Evolutionary conservation across 2,113 vertebrate genomes (phyloP).

Genomic region (Tonatia bakeri): DNA sequence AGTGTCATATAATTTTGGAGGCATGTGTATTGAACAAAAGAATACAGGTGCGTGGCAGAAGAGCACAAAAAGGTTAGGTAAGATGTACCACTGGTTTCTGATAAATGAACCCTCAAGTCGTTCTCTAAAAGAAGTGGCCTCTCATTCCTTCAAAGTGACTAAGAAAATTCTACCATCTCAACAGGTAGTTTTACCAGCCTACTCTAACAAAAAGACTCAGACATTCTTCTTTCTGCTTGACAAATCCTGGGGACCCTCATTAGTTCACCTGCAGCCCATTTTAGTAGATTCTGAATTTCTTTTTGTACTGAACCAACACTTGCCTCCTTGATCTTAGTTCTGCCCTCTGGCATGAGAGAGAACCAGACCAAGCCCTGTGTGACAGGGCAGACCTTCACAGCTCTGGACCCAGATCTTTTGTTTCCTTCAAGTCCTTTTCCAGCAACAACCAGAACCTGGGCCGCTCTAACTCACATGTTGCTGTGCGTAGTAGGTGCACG

Average conservation of each 20-base stretch:
- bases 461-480: not conserved
- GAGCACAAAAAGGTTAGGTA: not conserved
- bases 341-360: not conserved
- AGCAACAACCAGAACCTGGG: not conserved
- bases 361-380: not conserved
- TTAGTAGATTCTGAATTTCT: not conserved
- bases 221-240: not conserved
- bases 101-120: not conserved
- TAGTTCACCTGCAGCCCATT: not conserved
- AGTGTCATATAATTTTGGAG: not conserved
- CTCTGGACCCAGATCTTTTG: not conserved
- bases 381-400: not conserved
- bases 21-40: not conserved
- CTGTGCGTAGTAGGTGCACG: not conserved
- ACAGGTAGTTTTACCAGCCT: not conserved
- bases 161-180: not conserved
- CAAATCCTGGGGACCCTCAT: not conserved
- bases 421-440: not conserved
- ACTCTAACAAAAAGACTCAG: not conserved
- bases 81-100: not conserved
- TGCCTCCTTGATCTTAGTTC: not conserved
- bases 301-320: not conserved
- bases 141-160: not conserved
- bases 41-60: not conserved
- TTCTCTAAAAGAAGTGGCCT: not conserved